phyloP scores from a whole-genome alignment of 1,140 invertebrate species.

The Heterodera carotae region DNA sequence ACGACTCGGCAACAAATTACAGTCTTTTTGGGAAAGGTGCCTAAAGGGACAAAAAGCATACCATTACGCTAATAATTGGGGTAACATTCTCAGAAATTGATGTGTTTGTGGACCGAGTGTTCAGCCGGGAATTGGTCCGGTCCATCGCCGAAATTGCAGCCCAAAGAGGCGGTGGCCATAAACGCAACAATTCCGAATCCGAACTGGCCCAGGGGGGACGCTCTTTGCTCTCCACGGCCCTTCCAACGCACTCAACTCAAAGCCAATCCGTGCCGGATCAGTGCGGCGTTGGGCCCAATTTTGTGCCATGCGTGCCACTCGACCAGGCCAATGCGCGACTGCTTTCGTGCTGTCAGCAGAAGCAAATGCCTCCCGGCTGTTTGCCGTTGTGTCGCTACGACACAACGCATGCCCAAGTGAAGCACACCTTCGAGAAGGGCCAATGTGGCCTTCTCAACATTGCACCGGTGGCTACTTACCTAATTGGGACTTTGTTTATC shows the following conservation, averaged over 20 bases:
- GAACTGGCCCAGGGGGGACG: conserved; percentile 12
- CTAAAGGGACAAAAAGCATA: no score
- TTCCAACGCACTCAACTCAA: not conserved
- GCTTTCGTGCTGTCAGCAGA: conserved; percentile 43
- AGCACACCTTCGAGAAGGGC: conserved; percentile 51
- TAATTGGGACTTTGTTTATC: no score
- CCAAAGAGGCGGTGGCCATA: conserved; percentile 31
- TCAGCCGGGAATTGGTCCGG: conserved; percentile 32
- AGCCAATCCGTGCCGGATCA: not conserved
- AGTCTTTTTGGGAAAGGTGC: no score
- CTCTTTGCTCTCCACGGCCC: conserved; percentile 1
- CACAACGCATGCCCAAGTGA: conserved; percentile 50
- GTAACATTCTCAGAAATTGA: conserved; percentile 42
- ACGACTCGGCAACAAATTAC: no score
- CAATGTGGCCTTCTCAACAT: conserved; percentile 53
- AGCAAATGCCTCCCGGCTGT: conserved; percentile 48
- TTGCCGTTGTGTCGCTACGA: conserved; percentile 49
- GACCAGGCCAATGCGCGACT: conserved; percentile 37
- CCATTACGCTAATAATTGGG: no score
- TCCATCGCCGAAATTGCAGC: conserved; percentile 41
- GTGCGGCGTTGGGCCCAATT: conserved; percentile 47
- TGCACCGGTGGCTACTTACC: conserved; percentile 34
- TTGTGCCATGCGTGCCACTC: conserved; percentile 45
- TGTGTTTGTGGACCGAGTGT: conserved; percentile 37
- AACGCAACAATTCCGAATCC: conserved; percentile 18